Base-by-base conservation (phyloP, 1,140 invertebrate genomes). In the Lerema accius region DNA sequence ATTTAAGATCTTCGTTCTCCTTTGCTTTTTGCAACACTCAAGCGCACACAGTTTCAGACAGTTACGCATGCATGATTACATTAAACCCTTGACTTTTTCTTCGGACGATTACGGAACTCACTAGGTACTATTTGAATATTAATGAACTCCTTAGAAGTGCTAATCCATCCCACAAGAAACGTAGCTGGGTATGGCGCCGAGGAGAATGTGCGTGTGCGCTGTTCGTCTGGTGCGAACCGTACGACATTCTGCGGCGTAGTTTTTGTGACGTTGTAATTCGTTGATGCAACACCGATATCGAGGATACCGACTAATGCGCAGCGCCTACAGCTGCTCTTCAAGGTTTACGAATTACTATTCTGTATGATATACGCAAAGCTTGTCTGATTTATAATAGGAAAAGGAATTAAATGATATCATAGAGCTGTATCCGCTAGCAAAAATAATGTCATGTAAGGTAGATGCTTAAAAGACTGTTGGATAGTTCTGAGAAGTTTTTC, bases 161-260 rank as follows among this genome's bases (percentile, higher is more conserved):
- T 49, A 16, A 28, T 15, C 59, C 45, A 53, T 49, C 49, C 35
- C 55, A 61, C 65, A 40, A 46, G 17, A 14, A 53, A 49, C 5
- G 14, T 49, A 4, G 14, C 26, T 14, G 35, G 26, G 9, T 14
- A 35, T 49, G 35, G 35, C 10, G 35, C 10, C 35, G 26, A 49
- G 46, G 26, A n/a, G 16, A 49, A 32, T 49, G n/a, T 32, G n/a
- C n/a, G n/a, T n/a, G n/a, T n/a, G n/a, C n/a, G n/a, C n/a, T 48
- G 1, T 32, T 3, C 28, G 28, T 32, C 19, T 19, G 28, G 26
- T 26, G 15, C 26, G 28, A 35, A 0, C n/a, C n/a, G 1, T 9
- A 14, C 26, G n/a, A 9, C 46, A 16, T 35, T 48, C 45, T 13
- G 19, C 11, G 13, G 26, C 46, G 26, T 49, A 35, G 46, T 32